Evolutionary conservation across 1,140 invertebrate species (phyloP), one percentile per base, ranked within the genome.

Genomic region (Chironomus striatipennis): DNA sequence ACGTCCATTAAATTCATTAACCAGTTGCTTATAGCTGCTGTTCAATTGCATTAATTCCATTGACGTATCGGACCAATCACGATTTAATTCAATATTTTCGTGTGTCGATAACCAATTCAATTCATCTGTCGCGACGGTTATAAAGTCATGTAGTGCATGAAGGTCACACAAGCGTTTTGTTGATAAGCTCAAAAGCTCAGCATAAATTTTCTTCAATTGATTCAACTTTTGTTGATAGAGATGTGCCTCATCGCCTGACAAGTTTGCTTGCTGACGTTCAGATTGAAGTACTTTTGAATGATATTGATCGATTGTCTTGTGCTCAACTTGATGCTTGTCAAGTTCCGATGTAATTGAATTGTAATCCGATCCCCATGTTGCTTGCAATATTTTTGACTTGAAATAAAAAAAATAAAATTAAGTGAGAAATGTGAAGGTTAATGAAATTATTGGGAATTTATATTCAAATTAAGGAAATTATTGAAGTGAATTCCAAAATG

Each of bases 101-200:
- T 94, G 94, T 79, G 95, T 92, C 79, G 93, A 95, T 21, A 98
- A 87, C 95, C 95, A 98, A 77, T 94, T 90, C 67, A 98, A 85
- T 83, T 98, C 96, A 64, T 91, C 89, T 0, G 94, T 95, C 0
- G 95, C 94, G 0, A 91, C 91, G 78, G 97, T 92, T 9, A 98
- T 88, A 83, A 98, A 98, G 77, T 98, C 95, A 76, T 93, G 88
- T 6, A 98, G 83, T 5, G 91, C 92, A 78, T 98, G 95, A 76
- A 97, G 84, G 83, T 96, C 93, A 18, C 90, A 91, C 75, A 94
- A 86, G 83, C 87, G 82, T 80, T 94, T 94, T 77, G 89, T 93
- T 74, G 93, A 95, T 6, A 90, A 87, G n/a, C 90, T 88, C 20
- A 92, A 85, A 74, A 97, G 84, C 77, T 96, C 92, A 70, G 93